Base-by-base conservation (phyloP, 1,140 invertebrate species). In the Myzus persicae region DNA sequence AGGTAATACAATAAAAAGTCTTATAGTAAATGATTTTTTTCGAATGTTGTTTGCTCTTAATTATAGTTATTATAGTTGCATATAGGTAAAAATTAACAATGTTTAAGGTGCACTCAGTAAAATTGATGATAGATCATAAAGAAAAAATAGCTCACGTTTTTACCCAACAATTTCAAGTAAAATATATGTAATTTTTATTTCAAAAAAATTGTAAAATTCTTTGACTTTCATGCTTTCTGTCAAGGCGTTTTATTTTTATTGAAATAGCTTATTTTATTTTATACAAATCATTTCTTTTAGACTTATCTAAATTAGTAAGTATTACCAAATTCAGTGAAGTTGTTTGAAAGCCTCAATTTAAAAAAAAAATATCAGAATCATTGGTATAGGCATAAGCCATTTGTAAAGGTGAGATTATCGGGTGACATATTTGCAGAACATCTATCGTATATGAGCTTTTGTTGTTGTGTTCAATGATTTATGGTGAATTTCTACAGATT, bases 381-480 rank as follows among this genome's bases (percentile, higher is more conserved):
- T 54, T 26, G 36, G 22, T 51, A 48, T 48, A 76, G 59, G 6
- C 46, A 24, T 42, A 76, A 91, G 26, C 59, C 67, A 54, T 92
- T 76, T 92, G 20, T 92, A 92, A 48, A 92, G 36, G 76, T 48
- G n/a, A 92, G 90, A 82, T 92, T 92, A 92, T 92, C 24, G 20
- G 24, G 42, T 82, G 42, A 92, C 67, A 82, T 92, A 92, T 92
- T 82, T 92, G 31, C n/a, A 46, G 38, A 92, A 48, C 36, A 82
- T 81, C 67, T 82, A 48, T 76, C 22, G 42, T 36, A 22, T 82
- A 48, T 46, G 44, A 81, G 90, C 67, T 82, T 82, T 81, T 92
- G 90, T 91, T 76, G 38, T 82, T 92, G 44, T 92, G 24, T 91
- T 76, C 59, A 44, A 76, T 82, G 90, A 92, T 92, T 92, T 92